A percentile compares a stretch with the other conserved stretches of the same genome.
These are phyloP conservation scores for Liopterus haemorrhoidalis DNA, from an alignment of 2,888 invertebrate species.

Conservation along the genomic window DNA sequence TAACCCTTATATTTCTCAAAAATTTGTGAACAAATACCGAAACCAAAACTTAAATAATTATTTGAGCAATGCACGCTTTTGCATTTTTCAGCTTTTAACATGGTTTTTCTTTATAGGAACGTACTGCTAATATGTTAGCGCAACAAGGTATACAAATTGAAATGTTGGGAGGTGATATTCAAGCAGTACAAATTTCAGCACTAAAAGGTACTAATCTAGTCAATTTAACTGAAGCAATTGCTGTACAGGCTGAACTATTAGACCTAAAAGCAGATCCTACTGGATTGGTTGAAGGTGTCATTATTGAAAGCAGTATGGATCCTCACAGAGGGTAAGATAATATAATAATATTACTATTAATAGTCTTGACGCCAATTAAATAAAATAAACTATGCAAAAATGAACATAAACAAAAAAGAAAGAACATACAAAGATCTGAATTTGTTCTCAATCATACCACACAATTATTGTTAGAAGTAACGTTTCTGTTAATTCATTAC, in stretches of 20 bases:
- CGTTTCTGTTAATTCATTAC: too few relatives aligned
- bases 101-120: constrained; percentile 50
- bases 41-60: neutral
- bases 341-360: too few relatives aligned
- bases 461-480: too few relatives aligned
- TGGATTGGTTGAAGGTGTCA: constrained; percentile 81
- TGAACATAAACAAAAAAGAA: too few relatives aligned
- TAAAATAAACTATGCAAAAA: too few relatives aligned
- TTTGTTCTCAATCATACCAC: too few relatives aligned
- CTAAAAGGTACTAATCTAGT: constrained; percentile 73
- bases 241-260: constrained; percentile 79
- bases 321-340: constrained; percentile 55
- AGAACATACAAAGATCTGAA: too few relatives aligned
- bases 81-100: neutral
- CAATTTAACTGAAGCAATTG: constrained; percentile 74
- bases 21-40: neutral
- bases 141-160: constrained; percentile 78
- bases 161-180: constrained; percentile 85
- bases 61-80: neutral
- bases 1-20: neutral
- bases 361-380: too few relatives aligned
- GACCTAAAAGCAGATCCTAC: constrained; percentile 76
- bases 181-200: constrained; percentile 88
- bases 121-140: constrained; percentile 67
- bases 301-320: constrained; percentile 79